Evolutionary conservation across 2,888 invertebrate genomes (phyloP).

Genomic region (Megastigmus dorsalis): DNA sequence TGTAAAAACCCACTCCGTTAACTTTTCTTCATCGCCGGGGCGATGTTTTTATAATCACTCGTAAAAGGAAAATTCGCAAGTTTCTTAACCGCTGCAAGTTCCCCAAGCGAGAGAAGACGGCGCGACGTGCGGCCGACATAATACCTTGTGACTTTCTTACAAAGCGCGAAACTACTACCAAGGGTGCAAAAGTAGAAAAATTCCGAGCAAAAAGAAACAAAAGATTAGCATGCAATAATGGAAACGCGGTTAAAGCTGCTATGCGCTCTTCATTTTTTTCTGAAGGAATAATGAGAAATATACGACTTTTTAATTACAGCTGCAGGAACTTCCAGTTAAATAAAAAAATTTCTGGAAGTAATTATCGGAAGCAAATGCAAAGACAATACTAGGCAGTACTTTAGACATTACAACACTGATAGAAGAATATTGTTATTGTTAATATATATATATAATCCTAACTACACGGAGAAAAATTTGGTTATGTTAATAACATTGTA

Average conservation of each 20-base stretch:
- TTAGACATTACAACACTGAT: too few relatives aligned
- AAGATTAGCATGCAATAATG: constrained; percentile 4
- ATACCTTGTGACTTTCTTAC: background rate
- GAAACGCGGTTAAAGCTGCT: background rate
- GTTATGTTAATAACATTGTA: too few relatives aligned
- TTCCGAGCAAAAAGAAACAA: background rate
- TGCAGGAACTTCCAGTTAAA: too few relatives aligned
- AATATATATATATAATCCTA: too few relatives aligned
- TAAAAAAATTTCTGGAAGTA: too few relatives aligned
- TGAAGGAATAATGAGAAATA: too few relatives aligned
- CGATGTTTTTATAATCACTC: constrained; percentile 44
- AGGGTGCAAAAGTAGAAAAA: background rate
- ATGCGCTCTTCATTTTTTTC: too few relatives aligned
- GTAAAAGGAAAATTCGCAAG: constrained; percentile 35
- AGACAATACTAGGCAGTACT: too few relatives aligned
- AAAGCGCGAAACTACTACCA: background rate
- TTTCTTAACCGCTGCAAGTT: constrained; percentile 8
- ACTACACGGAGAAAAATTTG: too few relatives aligned
- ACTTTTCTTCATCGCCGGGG: constrained; percentile 12
- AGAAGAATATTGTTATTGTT: too few relatives aligned
- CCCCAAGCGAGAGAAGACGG: background rate
- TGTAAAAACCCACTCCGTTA: constrained; percentile 28
- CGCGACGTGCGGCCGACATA: background rate
- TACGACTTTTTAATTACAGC: too few relatives aligned
- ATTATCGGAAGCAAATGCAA: too few relatives aligned